Evolutionary conservation across 2,113 vertebrate genomes (phyloP), one percentile per base, ranked within the genome.

Genomic region (Phylloscopus trochiloides): DNA sequence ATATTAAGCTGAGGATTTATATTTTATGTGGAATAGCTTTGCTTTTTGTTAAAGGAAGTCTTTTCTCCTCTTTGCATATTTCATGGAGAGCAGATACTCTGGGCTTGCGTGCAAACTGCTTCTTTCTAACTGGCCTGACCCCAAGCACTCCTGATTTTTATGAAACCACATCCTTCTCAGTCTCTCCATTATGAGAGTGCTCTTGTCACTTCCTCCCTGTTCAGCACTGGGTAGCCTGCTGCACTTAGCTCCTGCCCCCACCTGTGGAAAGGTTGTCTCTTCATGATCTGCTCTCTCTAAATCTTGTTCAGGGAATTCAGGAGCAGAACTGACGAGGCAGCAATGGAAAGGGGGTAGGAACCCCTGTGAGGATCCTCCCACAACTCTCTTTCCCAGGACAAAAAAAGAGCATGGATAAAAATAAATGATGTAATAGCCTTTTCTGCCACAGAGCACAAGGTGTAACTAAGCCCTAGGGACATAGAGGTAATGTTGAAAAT

Each of bases 81-180:
- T 81, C 45, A 43, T 1, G 10, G 58, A 72, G 32, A 71, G 25
- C 74, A 82, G 58, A 52, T 78, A 25, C 47, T 68, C 62, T 54
- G 70, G 57, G 40, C 40, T 92, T 82, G 76, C 9, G 0, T 1
- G 1, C 2, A 3, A 16, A 7, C 16, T 71, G 48, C 65, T 58
- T 78, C 62, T 71, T 94, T 91, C 40, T 85, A 42, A 65, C 81
- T 82, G 70, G 68, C 73, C 76, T 66, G 59, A 89, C 80, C 71
- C 86, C 79, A 95, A 89, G 80, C 85, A 88, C 85, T 93, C 93
- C 84, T 57, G 54, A 82, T 88, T 90, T 90, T 82, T 85, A 82
- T 65, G 78, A 92, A 94, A 88, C 62, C 54, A 65, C 62, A 75
- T 88, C 57, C 43, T 75, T 88, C 67, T 94, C 66, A 50, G 28